A percentile compares a stretch with the other conserved stretches of the same genome.
phyloP scores from a whole-genome alignment of 2,888 invertebrate species.

The Onthophagus sagittarius region DNA sequence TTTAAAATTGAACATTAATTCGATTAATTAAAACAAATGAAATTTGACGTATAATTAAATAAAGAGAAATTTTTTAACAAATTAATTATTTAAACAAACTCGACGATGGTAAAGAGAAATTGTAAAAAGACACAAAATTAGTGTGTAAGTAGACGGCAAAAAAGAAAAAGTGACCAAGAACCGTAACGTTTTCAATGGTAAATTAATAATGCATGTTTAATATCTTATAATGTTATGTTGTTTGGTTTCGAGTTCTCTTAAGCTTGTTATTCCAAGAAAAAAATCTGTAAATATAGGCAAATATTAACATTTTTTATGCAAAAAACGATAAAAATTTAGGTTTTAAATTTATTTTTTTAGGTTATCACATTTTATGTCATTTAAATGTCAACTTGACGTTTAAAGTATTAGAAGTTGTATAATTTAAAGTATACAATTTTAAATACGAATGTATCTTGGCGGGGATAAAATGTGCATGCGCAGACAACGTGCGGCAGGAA shows the following conservation, averaged over 20 bases:
- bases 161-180: constrained; percentile 4
- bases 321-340: no score
- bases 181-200: constrained; percentile 6
- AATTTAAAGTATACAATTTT: not conserved
- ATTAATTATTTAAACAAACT: not conserved
- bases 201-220: constrained; percentile 8
- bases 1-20: no score
- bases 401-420: not conserved
- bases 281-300: not conserved
- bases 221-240: not conserved
- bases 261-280: not conserved
- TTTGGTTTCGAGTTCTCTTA: not conserved
- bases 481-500: not conserved
- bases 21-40: no score
- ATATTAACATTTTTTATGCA: not conserved
- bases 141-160: not conserved
- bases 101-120: not conserved
- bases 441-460: not conserved
- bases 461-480: not conserved
- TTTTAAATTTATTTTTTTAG: not conserved
- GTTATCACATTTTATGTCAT: not conserved
- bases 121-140: not conserved
- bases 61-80: not conserved
- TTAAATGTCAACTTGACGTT: not conserved
- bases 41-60: no score